Evolutionary conservation across 2,888 invertebrate species (phyloP).

Genomic region (Bellardia pandia): DNA sequence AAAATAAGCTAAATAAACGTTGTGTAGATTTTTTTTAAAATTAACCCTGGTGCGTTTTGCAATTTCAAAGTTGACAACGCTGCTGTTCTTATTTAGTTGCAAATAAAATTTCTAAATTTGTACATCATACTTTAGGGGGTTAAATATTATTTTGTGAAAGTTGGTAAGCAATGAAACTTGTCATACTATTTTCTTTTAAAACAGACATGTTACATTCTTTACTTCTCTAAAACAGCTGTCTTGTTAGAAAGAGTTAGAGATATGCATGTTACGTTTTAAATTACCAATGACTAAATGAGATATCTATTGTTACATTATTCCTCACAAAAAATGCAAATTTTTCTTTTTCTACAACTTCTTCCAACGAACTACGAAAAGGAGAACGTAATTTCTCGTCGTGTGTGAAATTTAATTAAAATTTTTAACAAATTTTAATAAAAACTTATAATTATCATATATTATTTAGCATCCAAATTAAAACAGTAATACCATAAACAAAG

Average conservation of each 20-base stretch:
- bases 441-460: conserved; percentile 12
- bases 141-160: too few species aligned
- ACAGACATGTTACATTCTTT: conserved; percentile 14
- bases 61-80: too few species aligned
- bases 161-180: conserved; percentile 1
- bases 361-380: conserved; percentile 68
- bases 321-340: conserved; percentile 37
- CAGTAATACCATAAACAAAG: conserved; percentile 18
- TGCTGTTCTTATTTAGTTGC: too few species aligned
- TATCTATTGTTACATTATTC: neutral
- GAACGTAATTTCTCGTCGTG: conserved; percentile 72
- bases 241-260: neutral
- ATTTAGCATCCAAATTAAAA: conserved; percentile 17
- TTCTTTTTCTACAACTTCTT: conserved; percentile 47
- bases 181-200: neutral
- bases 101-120: too few species aligned
- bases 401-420: conserved; percentile 65
- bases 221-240: conserved; percentile 40
- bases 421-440: conserved; percentile 65
- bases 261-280: neutral
- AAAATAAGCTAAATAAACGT: too few species aligned
- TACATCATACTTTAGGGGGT: too few species aligned
- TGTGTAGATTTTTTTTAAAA: too few species aligned
- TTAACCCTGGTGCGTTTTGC: too few species aligned
- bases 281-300: conserved; percentile 19